Evolutionary conservation across 2,888 invertebrate genomes (phyloP).

Genomic region (Cylindroiulus punctatus): DNA sequence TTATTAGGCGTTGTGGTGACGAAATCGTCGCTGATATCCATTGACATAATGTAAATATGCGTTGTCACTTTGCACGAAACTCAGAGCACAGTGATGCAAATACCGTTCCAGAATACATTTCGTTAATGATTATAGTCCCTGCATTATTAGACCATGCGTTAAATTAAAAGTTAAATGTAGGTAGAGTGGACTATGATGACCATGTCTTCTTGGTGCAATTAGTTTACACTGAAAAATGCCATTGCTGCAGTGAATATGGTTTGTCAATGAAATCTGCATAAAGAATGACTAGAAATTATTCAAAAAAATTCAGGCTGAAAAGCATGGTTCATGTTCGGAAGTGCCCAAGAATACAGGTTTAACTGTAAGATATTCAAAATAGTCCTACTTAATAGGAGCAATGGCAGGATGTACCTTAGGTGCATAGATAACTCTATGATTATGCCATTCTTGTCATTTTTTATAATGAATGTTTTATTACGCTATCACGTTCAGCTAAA

Average conservation of each 20-base stretch:
- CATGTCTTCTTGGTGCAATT: background rate
- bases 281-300: background rate
- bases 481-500: conserved; percentile 1
- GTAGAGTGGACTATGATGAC: background rate
- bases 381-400: background rate
- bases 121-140: background rate
- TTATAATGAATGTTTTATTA: conserved; percentile 41
- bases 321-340: background rate
- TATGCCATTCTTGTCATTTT: conserved; percentile 17
- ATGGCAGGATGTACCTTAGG: background rate
- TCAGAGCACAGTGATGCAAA: background rate
- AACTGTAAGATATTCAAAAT: background rate
- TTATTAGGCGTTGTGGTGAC: too few relatives aligned
- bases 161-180: conserved; percentile 4
- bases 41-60: too few relatives aligned
- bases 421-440: conserved; percentile 17
- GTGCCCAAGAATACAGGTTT: conserved; percentile 9
- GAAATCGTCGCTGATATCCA: too few relatives aligned
- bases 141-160: background rate
- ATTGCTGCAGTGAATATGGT: background rate
- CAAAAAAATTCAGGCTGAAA: background rate
- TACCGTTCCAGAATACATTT: background rate
- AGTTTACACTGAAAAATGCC: background rate
- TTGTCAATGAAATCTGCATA: background rate
- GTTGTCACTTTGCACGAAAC: background rate